Evolutionary conservation across 2,888 invertebrate species (phyloP).

Genomic region (Asteroscopus sphinx): DNA sequence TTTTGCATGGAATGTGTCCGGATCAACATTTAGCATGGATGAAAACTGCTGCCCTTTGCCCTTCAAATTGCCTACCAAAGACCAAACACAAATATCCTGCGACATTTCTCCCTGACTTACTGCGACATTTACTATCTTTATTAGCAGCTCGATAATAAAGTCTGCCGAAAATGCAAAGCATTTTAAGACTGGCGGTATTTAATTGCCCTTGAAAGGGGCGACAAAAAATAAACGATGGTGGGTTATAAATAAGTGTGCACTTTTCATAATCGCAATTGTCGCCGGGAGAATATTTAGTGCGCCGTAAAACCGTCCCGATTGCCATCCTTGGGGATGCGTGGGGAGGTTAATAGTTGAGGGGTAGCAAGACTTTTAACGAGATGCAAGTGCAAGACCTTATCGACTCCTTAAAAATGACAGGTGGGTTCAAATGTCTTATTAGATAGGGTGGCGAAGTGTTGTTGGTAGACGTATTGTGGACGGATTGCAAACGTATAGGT

Average conservation of each 20-base stretch:
- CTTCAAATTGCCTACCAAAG: slow-evolving; percentile 36
- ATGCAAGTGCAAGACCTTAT: slow-evolving; percentile 60
- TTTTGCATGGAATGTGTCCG: too few relatives aligned
- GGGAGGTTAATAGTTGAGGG: slow-evolving; percentile 78
- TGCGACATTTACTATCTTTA: slow-evolving; percentile 84
- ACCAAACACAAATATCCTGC: slow-evolving; percentile 48
- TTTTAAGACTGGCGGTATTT: slow-evolving; percentile 88
- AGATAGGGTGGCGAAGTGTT: slow-evolving; percentile 22
- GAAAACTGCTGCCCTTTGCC: slow-evolving; percentile 33
- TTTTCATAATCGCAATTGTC: slow-evolving; percentile 90
- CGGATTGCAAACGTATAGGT: background rate
- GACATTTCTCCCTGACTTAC: slow-evolving; percentile 61
- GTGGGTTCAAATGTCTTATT: slow-evolving; percentile 40
- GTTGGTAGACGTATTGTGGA: background rate
- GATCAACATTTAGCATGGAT: slow-evolving; percentile 23
- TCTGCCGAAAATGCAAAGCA: slow-evolving; percentile 84
- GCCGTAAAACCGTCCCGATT: slow-evolving; percentile 84
- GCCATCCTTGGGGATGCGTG: slow-evolving; percentile 69
- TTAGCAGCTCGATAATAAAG: slow-evolving; percentile 81
- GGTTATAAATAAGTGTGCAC: slow-evolving; percentile 89
- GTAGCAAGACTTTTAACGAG: slow-evolving; percentile 61
- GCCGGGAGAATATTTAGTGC: slow-evolving; percentile 90
- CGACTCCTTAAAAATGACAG: slow-evolving; percentile 49
- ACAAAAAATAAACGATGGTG: slow-evolving; percentile 86
- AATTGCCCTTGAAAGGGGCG: slow-evolving; percentile 90